Evolutionary conservation across 2,888 invertebrate species (phyloP).

Genomic region (Pseudococcus longispinus): DNA sequence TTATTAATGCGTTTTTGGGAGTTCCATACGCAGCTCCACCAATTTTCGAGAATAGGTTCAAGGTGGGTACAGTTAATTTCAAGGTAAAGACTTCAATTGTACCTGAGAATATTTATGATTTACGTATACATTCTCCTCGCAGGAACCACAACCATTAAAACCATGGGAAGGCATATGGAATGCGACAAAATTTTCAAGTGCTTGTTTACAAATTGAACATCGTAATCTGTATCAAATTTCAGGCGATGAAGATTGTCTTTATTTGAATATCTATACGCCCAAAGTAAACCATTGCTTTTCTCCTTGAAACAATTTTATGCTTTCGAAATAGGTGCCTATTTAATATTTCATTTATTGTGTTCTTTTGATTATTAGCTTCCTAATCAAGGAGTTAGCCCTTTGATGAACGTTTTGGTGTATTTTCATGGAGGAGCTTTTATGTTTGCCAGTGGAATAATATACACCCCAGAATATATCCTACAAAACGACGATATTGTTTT

Average conservation of each 20-base stretch:
- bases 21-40: constrained; percentile 60
- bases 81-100: no score
- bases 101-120: neutral
- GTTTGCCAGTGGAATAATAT: constrained; percentile 59
- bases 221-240: constrained; percentile 62
- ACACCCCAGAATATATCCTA: constrained; percentile 60
- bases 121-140: constrained; percentile 48
- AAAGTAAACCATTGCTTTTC: constrained; percentile 61
- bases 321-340: neutral
- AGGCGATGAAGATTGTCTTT: constrained; percentile 75
- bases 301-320: neutral
- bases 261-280: constrained; percentile 71
- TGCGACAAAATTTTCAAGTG: constrained; percentile 69
- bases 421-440: constrained; percentile 61
- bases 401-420: constrained; percentile 62
- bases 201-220: constrained; percentile 72
- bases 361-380: constrained; percentile 37
- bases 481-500: constrained; percentile 60
- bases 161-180: constrained; percentile 73
- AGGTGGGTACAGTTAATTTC: constrained; percentile 43
- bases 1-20: constrained; percentile 58
- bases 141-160: constrained; percentile 69
- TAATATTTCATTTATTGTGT: neutral
- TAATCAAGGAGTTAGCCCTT: constrained; percentile 54
- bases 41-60: constrained; percentile 59